Conservation (phyloP, 2,888 invertebrate species). For the Hydraecia micacea region DNA sequence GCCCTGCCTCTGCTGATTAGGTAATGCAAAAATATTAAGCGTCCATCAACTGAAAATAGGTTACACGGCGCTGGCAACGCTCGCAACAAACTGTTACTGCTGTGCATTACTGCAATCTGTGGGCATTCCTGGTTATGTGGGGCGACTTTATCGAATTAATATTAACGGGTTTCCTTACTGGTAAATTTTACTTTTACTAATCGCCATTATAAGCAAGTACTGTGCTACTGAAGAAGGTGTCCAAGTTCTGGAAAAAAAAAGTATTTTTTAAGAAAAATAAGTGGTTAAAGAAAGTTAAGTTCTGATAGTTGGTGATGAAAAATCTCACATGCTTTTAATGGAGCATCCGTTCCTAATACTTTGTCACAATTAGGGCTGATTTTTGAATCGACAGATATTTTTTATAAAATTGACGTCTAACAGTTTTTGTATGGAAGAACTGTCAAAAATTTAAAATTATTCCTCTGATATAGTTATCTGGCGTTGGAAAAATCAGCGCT, state of each 20-base stretch:
- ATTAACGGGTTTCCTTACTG: background rate
- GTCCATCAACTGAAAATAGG: conserved; percentile 38
- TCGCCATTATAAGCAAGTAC: too few relatives aligned
- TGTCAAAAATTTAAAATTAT: too few relatives aligned
- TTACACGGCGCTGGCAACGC: conserved; percentile 52
- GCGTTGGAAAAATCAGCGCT: too few relatives aligned
- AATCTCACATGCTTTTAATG: background rate
- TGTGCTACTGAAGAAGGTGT: background rate
- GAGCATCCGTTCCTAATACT: background rate
- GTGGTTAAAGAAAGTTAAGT: background rate
- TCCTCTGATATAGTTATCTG: too few relatives aligned
- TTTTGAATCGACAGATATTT: too few relatives aligned
- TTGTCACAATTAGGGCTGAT: background rate
- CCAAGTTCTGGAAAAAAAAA: background rate
- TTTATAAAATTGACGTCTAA: too few relatives aligned
- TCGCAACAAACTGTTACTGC: conserved; percentile 51
- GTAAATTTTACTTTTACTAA: conserved; percentile 5
- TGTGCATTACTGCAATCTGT: conserved; percentile 50
- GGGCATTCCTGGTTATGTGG: conserved; percentile 28
- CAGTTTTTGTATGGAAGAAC: too few relatives aligned
- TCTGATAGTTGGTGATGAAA: background rate
- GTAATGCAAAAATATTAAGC: conserved; percentile 40
- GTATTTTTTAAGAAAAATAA: background rate
- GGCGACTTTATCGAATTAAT: conserved; percentile 43
- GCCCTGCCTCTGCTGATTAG: background rate